Conservation (phyloP, 2,888 invertebrate genomes). For the Cryptus armator region DNA sequence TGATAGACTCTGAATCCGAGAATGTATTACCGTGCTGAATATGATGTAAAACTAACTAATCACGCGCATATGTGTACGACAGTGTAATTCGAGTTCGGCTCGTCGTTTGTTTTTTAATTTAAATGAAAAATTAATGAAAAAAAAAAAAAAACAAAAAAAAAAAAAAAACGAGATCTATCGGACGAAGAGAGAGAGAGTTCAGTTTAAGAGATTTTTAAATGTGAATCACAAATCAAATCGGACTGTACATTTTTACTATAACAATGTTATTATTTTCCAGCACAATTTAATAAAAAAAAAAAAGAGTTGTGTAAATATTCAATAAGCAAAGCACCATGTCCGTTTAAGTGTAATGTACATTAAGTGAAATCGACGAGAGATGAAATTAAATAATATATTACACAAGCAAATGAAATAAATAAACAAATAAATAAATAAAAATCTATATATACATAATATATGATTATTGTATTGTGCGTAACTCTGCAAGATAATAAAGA, state of each 20-base stretch:
- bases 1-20: conserved; percentile 45
- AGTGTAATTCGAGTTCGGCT: conserved; percentile 39
- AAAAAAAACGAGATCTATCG: conserved; percentile 21
- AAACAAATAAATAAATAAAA: conserved; percentile 41
- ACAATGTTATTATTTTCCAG: conserved; percentile 75
- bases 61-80: conserved; percentile 69
- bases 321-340: conserved; percentile 73
- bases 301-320: conserved; percentile 73
- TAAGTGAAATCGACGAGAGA: conserved; percentile 55
- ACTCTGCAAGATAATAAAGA: conserved; percentile 77
- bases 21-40: conserved; percentile 68
- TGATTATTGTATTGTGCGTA: conserved; percentile 77
- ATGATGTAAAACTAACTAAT: conserved; percentile 68
- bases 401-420: conserved; percentile 48
- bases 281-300: conserved; percentile 76
- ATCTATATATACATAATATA: conserved; percentile 72
- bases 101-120: conserved; percentile 30
- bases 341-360: conserved; percentile 72
- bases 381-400: conserved; percentile 73
- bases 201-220: conserved; percentile 54
- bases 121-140: conserved; percentile 9
- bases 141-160: conserved; percentile 41
- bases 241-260: conserved; percentile 72
- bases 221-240: conserved; percentile 67
- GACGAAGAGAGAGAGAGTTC: conserved; percentile 37